A percentile compares a stretch with the other conserved stretches of the same genome.
Evolutionary conservation across 2,888 invertebrate genomes (phyloP).

Genomic region (Nemoura dubitans): DNA sequence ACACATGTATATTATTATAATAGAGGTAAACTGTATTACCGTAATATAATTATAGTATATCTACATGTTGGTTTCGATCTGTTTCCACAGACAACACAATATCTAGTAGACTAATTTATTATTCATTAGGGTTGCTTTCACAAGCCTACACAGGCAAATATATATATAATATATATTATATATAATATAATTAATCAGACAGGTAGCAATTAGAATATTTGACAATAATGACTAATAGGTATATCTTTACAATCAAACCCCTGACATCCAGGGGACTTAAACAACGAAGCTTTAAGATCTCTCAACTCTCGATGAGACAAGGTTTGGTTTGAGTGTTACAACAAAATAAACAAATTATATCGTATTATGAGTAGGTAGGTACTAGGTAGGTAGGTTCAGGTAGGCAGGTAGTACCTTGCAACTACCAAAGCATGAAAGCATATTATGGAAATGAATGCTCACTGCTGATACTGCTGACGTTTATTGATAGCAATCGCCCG

Average conservation of each 20-base stretch:
- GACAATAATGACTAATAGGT: constrained; percentile 13
- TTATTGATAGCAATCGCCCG: too few relatives aligned
- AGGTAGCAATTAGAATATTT: constrained; percentile 29
- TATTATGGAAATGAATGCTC: constrained; percentile 7
- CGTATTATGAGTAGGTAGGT: background rate
- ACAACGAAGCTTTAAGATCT: constrained; percentile 13
- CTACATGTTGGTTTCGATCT: background rate
- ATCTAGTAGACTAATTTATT: constrained; percentile 18
- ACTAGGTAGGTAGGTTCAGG: background rate
- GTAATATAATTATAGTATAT: constrained; percentile 30
- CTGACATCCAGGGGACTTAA: background rate
- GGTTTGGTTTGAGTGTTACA: background rate
- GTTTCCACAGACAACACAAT: constrained; percentile 13
- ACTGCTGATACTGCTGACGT: too few relatives aligned
- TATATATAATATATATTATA: background rate
- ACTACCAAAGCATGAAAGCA: background rate
- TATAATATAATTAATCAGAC: constrained; percentile 16
- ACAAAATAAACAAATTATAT: background rate
- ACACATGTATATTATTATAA: constrained; percentile 29
- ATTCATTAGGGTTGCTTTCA: background rate
- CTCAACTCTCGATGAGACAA: background rate
- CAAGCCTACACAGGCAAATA: constrained; percentile 16
- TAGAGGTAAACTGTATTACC: constrained; percentile 18
- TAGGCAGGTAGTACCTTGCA: too few relatives aligned
- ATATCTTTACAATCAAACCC: constrained; percentile 29